Evolutionary conservation across 2,888 invertebrate species (phyloP).

Genomic region (Platerodrilus igneus): DNA sequence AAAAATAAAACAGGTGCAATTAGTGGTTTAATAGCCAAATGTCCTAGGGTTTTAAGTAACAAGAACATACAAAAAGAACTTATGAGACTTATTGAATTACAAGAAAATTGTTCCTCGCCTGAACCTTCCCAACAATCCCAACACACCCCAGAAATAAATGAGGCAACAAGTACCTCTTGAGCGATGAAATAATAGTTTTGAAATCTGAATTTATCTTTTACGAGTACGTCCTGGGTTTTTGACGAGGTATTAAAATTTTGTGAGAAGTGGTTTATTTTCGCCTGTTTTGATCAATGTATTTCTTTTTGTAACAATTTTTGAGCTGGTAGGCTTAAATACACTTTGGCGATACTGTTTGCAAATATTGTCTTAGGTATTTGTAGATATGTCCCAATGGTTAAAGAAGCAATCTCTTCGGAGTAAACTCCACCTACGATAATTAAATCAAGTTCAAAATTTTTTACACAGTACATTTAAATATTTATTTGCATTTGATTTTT

Average conservation of each 20-base stretch:
- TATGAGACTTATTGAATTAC: constrained; percentile 44
- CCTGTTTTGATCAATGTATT: constrained; percentile 17
- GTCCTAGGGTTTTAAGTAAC: constrained; percentile 59
- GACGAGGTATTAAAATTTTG: constrained; percentile 34
- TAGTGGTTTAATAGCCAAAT: constrained; percentile 54
- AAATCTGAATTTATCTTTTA: constrained; percentile 30
- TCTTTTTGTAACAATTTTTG: constrained; percentile 35
- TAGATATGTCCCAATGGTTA: constrained; percentile 29
- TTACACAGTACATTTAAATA: constrained; percentile 16
- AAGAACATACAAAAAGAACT: constrained; percentile 54
- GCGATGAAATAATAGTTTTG: constrained; percentile 29
- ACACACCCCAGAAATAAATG: constrained; percentile 23
- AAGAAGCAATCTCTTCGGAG: constrained; percentile 43
- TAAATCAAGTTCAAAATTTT: constrained; percentile 8
- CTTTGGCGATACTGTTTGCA: constrained; percentile 20
- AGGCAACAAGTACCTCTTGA: constrained; percentile 32
- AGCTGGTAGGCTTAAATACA: constrained; percentile 39
- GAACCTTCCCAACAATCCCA: constrained; percentile 35
- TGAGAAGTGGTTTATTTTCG: constrained; percentile 23
- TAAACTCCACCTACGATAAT: constrained; percentile 50
- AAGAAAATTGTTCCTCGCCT: constrained; percentile 34
- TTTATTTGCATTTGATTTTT: constrained; percentile 44
- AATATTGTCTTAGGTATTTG: constrained; percentile 16
- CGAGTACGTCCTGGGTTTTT: constrained; percentile 34
- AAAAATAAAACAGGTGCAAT: constrained; percentile 44